phyloP scores from a whole-genome alignment of 2,797 vertebrate genomes.

The Poecilia wingei region DNA sequence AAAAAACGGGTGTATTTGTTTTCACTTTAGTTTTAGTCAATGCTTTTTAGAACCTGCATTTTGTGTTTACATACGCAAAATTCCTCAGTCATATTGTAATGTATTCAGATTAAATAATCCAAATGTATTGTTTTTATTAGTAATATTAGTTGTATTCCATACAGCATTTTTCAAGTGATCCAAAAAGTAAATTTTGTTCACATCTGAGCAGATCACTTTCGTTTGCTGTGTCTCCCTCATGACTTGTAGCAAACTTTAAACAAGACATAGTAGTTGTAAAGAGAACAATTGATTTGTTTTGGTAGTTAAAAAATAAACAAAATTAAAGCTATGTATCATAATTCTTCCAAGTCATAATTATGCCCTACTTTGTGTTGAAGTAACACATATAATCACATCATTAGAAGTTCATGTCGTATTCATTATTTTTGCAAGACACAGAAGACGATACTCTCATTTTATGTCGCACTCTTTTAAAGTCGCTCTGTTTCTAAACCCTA shows the following conservation, averaged over 20 bases:
- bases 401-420: not conserved
- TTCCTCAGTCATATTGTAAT: no score
- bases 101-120: no score
- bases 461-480: not conserved
- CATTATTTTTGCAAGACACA: not conserved
- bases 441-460: not conserved
- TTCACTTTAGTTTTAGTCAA: not conserved
- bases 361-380: not conserved
- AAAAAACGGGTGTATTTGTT: not conserved
- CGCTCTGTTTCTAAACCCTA: constrained; percentile 22
- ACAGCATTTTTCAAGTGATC: no score
- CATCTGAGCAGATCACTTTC: no score
- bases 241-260: no score
- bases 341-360: not conserved
- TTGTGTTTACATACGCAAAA: no score
- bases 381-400: not conserved
- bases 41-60: not conserved
- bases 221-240: no score
- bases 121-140: no score
- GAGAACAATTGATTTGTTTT: not conserved
- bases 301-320: not conserved
- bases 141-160: no score
- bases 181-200: no score
- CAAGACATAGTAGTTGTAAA: no score
- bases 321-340: no score